These are phyloP conservation scores for Galeopsomyia nigrocyanea DNA, from an alignment of 2,888 invertebrate species.

Conservation along the genomic window DNA sequence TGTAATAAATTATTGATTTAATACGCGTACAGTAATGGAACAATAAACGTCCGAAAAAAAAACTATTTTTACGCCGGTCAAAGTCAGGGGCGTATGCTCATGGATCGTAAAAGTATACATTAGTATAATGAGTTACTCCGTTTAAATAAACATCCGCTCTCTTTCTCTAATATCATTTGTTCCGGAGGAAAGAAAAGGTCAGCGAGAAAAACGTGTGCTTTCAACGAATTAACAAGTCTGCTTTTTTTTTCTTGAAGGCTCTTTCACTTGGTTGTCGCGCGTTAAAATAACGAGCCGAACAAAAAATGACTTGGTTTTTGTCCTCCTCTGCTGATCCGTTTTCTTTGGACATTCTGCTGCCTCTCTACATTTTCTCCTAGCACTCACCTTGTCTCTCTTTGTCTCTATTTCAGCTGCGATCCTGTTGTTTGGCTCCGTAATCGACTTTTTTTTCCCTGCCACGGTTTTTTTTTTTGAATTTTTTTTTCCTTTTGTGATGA, in stretches of 20 bases:
- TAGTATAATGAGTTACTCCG: background rate
- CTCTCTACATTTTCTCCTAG: too few species aligned
- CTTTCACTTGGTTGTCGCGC: slow-evolving; percentile 14
- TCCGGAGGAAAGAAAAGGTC: background rate
- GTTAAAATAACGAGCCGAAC: background rate
- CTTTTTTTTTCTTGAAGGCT: slow-evolving; percentile 13
- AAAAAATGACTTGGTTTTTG: slow-evolving; percentile 7
- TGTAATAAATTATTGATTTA: too few species aligned
- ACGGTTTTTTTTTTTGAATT: slow-evolving; percentile 15
- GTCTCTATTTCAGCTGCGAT: background rate
- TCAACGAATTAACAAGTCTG: slow-evolving; percentile 27
- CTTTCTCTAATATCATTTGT: background rate
- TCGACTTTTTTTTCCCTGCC: slow-evolving; percentile 17
- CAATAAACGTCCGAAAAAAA: too few species aligned
- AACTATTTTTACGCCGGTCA: too few species aligned
- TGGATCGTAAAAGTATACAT: background rate
- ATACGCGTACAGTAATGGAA: too few species aligned
- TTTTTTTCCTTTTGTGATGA: slow-evolving; percentile 8
- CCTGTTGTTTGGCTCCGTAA: slow-evolving; percentile 12
- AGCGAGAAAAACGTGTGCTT: background rate
- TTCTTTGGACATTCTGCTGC: background rate
- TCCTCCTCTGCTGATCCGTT: background rate
- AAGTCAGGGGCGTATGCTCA: too few species aligned
- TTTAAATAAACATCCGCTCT: background rate
- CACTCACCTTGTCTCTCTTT: background rate